Evolutionary conservation across 1,140 invertebrate genomes (phyloP).

Genomic region (Elymnias hypermnestra): DNA sequence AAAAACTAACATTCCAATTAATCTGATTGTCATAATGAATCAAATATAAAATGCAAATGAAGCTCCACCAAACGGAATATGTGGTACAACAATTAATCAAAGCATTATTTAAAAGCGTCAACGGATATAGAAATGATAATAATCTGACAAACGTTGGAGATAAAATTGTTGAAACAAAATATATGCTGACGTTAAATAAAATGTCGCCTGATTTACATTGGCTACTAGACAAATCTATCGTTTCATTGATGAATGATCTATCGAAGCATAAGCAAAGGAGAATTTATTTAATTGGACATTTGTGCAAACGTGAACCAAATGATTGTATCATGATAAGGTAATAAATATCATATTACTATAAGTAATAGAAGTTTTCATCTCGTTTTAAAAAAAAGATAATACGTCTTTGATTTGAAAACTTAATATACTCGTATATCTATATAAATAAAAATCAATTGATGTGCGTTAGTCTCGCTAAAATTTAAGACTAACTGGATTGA

Average conservation of each 20-base stretch:
- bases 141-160: constrained; percentile 1
- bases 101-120: background rate
- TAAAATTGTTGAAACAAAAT: constrained; percentile 1
- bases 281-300: background rate
- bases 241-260: background rate
- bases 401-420: too few species aligned
- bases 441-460: too few species aligned
- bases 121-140: background rate
- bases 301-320: background rate
- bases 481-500: too few species aligned
- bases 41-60: constrained; percentile 1
- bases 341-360: too few species aligned
- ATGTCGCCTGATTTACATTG: constrained; percentile 1
- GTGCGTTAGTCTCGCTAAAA: too few species aligned
- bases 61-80: background rate
- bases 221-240: background rate
- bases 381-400: too few species aligned
- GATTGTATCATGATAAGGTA: too few species aligned
- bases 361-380: too few species aligned
- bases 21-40: constrained; percentile 6
- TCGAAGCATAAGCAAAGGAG: background rate
- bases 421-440: too few species aligned
- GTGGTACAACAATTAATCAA: constrained; percentile 6
- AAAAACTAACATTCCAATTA: too few species aligned
- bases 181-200: background rate